Base-by-base conservation (phyloP, 2,888 invertebrate genomes). In the Apodemia mormo region DNA sequence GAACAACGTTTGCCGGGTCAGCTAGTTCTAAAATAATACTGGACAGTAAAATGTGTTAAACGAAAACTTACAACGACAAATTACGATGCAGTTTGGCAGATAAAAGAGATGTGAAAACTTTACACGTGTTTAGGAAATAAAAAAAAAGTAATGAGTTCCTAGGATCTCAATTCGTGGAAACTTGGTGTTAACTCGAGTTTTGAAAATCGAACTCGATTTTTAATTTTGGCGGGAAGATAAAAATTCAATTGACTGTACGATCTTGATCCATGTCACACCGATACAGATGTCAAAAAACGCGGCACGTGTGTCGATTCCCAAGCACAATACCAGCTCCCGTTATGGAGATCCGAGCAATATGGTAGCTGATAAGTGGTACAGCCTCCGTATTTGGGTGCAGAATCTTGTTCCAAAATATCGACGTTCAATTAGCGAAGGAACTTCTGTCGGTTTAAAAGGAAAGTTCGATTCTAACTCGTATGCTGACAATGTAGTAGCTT, bases 211-310 rank as follows among this genome's bases (percentile, higher is more conserved):
- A 33, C 2, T 33, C 33, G 33, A 3, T 33, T 2, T 2, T 3
- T 33, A 2, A 2, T 33, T 33, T 33, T 33, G 6, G 7, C 6
- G 37, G 37, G 37, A 4, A 37, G 37, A 1, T 9, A 49, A 49
- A 49, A 49, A 49, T 49, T 14, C 49, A 49, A 49, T 14, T 49
- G 49, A 49, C 14, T 49, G 49, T 49, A 49, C 49, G 3, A 49
- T 49, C 14, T 14, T 49, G 49, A 49, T 49, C 30, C 58, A 22
- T 58, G 58, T 58, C 58, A 58, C 58, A 58, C 58, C 29, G 58
- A 58, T 58, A 58, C 58, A 58, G 58, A 30, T 58, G 58, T 58
- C 58, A 58, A 58, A 58, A 58, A 58, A 58, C 58, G 30, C 30
- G 29, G 58, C 58, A 30, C 58, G 58, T 58, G 33, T 33, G 58